These are phyloP conservation scores for Typhlichthys subterraneus DNA, from an alignment of 2,797 vertebrate species.

Conservation along the genomic window DNA sequence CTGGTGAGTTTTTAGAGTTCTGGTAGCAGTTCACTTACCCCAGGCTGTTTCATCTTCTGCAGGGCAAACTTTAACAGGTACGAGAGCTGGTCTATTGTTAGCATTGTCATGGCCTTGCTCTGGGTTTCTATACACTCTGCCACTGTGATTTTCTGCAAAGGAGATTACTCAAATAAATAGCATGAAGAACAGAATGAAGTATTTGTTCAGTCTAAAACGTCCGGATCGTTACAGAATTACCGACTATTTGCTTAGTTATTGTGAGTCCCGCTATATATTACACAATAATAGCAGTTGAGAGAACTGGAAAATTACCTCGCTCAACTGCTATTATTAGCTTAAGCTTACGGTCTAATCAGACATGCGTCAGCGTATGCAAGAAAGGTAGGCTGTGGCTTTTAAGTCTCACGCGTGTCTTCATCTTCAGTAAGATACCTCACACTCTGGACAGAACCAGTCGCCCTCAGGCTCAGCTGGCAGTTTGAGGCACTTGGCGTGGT, in stretches of 20 bases:
- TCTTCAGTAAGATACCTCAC: constrained; percentile 72
- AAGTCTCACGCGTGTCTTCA: not conserved
- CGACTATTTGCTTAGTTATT: constrained; percentile 9
- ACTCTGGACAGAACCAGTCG: constrained; percentile 98
- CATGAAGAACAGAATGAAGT: not conserved
- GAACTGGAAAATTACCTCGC: not conserved
- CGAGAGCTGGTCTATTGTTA: constrained; percentile 95
- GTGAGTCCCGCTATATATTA: not conserved
- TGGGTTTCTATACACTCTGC: constrained; percentile 99
- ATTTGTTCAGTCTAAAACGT: not conserved
- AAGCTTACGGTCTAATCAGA: constrained; percentile 9
- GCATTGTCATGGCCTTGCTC: constrained; percentile 99
- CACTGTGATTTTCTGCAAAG: constrained; percentile 95
- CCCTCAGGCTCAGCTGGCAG: constrained; percentile 91
- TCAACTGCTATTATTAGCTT: not conserved
- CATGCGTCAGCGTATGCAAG: constrained; percentile 4
- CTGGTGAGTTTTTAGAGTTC: not conserved
- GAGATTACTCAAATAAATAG: constrained; percentile 32
- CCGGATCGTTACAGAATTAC: not conserved
- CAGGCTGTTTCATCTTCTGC: constrained; percentile 99
- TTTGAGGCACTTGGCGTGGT: constrained; percentile 99
- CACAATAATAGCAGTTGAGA: constrained; percentile 9
- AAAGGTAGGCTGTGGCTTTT: constrained; percentile 24
- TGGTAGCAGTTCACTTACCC: constrained; percentile 82
- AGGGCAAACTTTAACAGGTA: constrained; percentile 99